Percentiles rank a stretch among this genome's conserved stretches.
Conservation (phyloP, 2,797 vertebrate genomes). For the Trematomus bernacchii region DNA sequence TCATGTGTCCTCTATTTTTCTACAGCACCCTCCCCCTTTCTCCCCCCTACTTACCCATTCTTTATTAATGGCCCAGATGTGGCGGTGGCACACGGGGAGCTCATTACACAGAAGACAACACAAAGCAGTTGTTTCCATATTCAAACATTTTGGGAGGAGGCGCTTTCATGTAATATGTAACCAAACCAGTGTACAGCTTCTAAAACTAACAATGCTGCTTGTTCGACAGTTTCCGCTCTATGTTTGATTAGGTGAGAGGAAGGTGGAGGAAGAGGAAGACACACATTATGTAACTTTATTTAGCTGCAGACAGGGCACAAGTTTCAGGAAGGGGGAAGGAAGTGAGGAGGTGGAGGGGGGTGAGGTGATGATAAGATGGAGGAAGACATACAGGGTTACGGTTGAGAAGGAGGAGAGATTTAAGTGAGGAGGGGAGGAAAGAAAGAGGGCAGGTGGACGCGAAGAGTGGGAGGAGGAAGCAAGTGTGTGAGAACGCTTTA, state of each 20-base stretch:
- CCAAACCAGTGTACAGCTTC: slow-evolving; percentile 47
- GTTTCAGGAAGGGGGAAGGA: neutral
- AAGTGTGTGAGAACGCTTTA: neutral
- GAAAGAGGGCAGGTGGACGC: neutral
- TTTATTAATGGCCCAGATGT: slow-evolving; percentile 82
- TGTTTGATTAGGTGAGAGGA: slow-evolving; percentile 62
- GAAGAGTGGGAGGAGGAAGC: neutral
- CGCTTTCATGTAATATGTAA: slow-evolving; percentile 72
- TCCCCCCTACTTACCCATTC: slow-evolving; percentile 32
- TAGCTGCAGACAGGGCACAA: slow-evolving; percentile 9
- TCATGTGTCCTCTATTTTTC: slow-evolving; percentile 64
- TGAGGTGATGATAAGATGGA: neutral
- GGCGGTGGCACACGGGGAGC: slow-evolving; percentile 61
- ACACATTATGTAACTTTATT: slow-evolving; percentile 66
- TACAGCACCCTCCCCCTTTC: slow-evolving; percentile 1
- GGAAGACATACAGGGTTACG: neutral
- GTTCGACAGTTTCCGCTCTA: slow-evolving; percentile 63
- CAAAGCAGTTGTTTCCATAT: slow-evolving; percentile 74
- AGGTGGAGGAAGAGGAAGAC: slow-evolving; percentile 31
- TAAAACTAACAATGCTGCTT: slow-evolving; percentile 66
- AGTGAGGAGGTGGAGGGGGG: neutral
- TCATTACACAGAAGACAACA: slow-evolving; percentile 76
- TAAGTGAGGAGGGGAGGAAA: neutral
- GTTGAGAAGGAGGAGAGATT: neutral
- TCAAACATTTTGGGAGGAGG: slow-evolving; percentile 76